These are phyloP conservation scores for Euleptes europaea DNA, from an alignment of 2,113 vertebrate species.

Conservation along the genomic window DNA sequence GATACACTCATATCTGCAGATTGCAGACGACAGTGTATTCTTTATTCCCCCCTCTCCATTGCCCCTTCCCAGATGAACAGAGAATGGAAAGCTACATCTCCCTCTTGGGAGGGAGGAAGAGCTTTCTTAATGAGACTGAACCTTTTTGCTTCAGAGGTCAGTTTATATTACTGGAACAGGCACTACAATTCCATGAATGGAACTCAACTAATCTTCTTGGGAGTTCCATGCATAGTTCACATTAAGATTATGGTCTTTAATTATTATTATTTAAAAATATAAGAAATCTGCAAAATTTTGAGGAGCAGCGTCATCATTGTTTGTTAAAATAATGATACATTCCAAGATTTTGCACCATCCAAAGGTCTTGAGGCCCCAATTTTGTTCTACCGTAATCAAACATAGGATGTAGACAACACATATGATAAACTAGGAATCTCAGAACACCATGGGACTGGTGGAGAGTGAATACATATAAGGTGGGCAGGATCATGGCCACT, in stretches of 20 bases:
- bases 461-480: no score
- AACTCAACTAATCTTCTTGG: constrained; percentile 9
- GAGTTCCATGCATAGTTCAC: neutral
- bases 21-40: constrained; percentile 6
- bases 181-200: constrained; percentile 7
- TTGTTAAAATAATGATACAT: neutral
- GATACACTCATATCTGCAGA: constrained; percentile 7
- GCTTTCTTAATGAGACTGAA: constrained; percentile 25
- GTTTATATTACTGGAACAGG: constrained; percentile 22
- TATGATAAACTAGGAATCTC: neutral
- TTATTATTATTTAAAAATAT: neutral
- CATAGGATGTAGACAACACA: neutral
- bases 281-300: neutral
- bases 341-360: neutral
- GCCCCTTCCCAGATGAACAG: neutral
- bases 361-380: neutral
- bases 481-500: no score
- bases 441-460: no score
- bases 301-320: neutral
- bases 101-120: constrained; percentile 16
- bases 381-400: neutral
- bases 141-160: constrained; percentile 21
- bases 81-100: constrained; percentile 1
- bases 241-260: neutral
- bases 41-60: neutral